Evolutionary conservation across 2,797 vertebrate genomes (phyloP), one percentile per base, ranked within the genome.

Genomic region (Manis crassicaudata): DNA sequence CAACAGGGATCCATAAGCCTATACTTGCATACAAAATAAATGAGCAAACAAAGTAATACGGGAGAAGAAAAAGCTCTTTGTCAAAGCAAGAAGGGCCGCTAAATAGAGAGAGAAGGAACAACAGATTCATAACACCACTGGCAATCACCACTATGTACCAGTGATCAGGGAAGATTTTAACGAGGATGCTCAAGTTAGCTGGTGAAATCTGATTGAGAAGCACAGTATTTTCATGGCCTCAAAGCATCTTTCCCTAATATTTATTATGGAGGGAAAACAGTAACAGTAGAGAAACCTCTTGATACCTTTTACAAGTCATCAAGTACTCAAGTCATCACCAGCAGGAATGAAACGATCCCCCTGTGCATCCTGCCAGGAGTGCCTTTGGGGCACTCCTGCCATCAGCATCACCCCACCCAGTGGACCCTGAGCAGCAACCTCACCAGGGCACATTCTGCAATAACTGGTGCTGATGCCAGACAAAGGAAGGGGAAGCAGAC

Each of bases 401-500:
- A 46, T 11, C 2, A 2, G 23, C 20, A 16, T 1, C 5, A 11
- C 37, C 21, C 23, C 3, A 35, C 20, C 35, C 16, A 11, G 50
- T 29, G 9, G 73, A 27, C 2, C 54, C 7, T 0, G 8, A 52
- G 58, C 7, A 20, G 5, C 3, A 12, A 6, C 16, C 23, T 20
- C 25, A 25, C n/a, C 0, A 0, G 65, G 43, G 10, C 12, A 1
- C 12, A 0, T 25, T 17, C 18, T 17, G 7, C 5, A 18, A 32
- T 11, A 0, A n/a, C 20, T 1, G 1, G 68, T 32, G 46, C 46
- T 46, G 46, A 1, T 10, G 76, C 40, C 2, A 43, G 16, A 29
- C 27, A 1, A 13, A 46, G 68, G 52, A 9, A 43, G 52, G 10
- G 23, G 27, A 9, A 2, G 5, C 25, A 89, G 4, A 2, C 2